phyloP scores from a whole-genome alignment of 2,113 vertebrate species.

The Limanda limanda region DNA sequence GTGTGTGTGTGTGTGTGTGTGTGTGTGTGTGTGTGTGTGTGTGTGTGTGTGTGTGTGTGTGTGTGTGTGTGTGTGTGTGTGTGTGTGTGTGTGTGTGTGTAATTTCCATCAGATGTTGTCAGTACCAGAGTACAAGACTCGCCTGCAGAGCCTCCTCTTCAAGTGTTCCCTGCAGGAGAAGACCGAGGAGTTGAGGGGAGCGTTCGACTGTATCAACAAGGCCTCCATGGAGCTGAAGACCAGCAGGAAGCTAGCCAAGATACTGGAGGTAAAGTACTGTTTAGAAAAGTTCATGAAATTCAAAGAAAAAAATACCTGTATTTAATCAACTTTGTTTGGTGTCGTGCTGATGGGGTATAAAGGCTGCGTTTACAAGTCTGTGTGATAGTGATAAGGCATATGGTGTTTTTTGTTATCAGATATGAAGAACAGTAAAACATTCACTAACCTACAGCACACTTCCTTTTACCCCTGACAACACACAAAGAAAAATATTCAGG shows the following conservation, averaged over 20 bases:
- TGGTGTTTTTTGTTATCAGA: constrained; percentile 2
- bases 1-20: constrained; percentile 1
- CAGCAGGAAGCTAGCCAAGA: constrained; percentile 98
- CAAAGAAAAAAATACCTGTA: too few relatives aligned
- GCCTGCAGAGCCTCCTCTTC: constrained; percentile 93
- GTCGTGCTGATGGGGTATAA: neutral
- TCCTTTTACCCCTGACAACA: neutral
- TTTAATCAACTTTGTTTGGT: too few relatives aligned
- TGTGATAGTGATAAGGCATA: neutral
- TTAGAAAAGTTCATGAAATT: neutral
- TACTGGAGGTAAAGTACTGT: constrained; percentile 89
- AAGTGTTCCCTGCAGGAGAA: constrained; percentile 95
- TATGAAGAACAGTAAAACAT: neutral
- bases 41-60: constrained; percentile 1
- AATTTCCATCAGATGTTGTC: constrained; percentile 75
- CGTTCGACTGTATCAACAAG: constrained; percentile 90
- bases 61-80: constrained; percentile 1
- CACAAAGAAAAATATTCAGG: too few relatives aligned
- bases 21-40: constrained; percentile 1
- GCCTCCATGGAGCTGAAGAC: constrained; percentile 93
- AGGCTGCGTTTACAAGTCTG: neutral
- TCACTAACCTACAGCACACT: neutral
- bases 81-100: constrained; percentile 6
- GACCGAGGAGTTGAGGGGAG: constrained; percentile 92
- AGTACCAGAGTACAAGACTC: constrained; percentile 93